Evolutionary conservation across 2,888 invertebrate species (phyloP).

Genomic region (Tricholauxania praeusta): DNA sequence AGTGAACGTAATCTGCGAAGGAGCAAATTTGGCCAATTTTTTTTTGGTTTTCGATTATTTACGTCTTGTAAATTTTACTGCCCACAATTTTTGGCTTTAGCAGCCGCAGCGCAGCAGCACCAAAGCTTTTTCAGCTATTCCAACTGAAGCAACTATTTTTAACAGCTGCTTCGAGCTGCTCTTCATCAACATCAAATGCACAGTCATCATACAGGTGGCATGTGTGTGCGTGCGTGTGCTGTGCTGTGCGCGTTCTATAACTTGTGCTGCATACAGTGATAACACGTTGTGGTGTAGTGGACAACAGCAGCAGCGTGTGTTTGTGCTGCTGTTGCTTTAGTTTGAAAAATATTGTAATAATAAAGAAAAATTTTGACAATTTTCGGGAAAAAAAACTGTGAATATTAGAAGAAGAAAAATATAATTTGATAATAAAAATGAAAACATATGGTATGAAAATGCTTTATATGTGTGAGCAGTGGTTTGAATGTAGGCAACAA

Average conservation of each 20-base stretch:
- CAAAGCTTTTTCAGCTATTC: background rate
- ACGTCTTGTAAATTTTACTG: background rate
- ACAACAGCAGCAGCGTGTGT: no score
- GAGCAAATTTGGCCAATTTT: background rate
- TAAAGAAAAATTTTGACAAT: background rate
- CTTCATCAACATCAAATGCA: background rate
- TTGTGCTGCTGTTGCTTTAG: no score
- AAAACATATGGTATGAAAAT: no score
- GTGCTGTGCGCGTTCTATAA: background rate
- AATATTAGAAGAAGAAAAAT: background rate
- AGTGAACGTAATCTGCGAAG: background rate
- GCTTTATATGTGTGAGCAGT: no score
- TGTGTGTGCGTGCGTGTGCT: background rate
- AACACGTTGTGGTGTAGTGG: no score
- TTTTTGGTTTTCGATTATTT: background rate
- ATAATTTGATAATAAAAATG: no score
- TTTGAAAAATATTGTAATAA: background rate
- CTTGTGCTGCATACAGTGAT: background rate
- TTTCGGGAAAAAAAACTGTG: background rate
- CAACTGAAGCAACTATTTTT: slow-evolving; percentile 4
- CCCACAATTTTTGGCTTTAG: slow-evolving; percentile 7
- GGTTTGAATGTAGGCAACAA: no score
- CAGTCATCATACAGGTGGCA: slow-evolving; percentile 14
- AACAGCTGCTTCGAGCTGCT: slow-evolving; percentile 17
- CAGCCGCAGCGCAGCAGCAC: background rate